A percentile compares a stretch with the other conserved stretches of the same genome.
Evolutionary conservation across 2,888 invertebrate species (phyloP).

Genomic region (Microplitis deprimator): DNA sequence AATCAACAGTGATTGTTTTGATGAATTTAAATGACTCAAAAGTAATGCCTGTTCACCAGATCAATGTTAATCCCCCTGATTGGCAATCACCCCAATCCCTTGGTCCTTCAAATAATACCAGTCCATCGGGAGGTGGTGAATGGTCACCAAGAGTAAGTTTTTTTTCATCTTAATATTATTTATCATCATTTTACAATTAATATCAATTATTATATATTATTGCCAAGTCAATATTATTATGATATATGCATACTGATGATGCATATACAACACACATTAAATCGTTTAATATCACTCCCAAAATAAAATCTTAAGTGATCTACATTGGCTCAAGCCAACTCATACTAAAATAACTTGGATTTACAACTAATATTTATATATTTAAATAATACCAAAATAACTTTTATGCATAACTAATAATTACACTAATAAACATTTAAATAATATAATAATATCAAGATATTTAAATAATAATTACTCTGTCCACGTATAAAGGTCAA

Average conservation of each 20-base stretch:
- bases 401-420: constrained; percentile 4
- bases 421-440: background rate
- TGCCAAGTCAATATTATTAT: background rate
- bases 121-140: constrained; percentile 62
- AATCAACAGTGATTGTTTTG: constrained; percentile 34
- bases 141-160: constrained; percentile 63
- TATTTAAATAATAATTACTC: background rate
- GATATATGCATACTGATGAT: constrained; percentile 5
- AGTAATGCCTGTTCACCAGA: constrained; percentile 68
- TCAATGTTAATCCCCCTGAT: constrained; percentile 68
- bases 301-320: constrained; percentile 54
- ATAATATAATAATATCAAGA: background rate
- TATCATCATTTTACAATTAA: background rate
- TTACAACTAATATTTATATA: constrained; percentile 32
- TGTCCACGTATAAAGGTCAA: constrained; percentile 46
- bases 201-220: constrained; percentile 4
- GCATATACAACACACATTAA: background rate
- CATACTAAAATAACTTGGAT: constrained; percentile 53
- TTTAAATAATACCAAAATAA: background rate
- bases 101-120: constrained; percentile 60
- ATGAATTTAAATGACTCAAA: constrained; percentile 52
- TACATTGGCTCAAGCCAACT: constrained; percentile 52
- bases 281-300: constrained; percentile 40
- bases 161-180: constrained; percentile 9
- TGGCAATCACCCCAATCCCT: constrained; percentile 64